Base-by-base conservation (phyloP, 2,113 vertebrate genomes). In the Callipepla squamata region DNA sequence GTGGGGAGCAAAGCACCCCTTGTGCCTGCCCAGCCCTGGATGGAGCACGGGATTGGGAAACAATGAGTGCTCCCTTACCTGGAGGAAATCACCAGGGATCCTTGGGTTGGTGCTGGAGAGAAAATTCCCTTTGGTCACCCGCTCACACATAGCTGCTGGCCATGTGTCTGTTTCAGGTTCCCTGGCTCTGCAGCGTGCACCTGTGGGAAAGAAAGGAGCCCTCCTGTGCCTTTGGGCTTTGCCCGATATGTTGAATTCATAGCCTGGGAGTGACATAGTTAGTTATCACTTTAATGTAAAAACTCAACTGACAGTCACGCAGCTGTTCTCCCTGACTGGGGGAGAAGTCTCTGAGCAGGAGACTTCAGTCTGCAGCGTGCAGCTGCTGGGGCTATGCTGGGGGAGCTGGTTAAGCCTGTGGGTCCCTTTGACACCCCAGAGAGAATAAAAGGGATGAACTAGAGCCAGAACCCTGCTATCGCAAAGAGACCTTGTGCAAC, bases 101-200 rank as follows among this genome's bases (percentile, higher is more conserved):
- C 16, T 9, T 4, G 57, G 34, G 36, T 34, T 2, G 4, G 12
- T 23, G 40, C 17, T 0, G 4, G 32, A 53, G 28, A 13, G 79
- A 53, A 92, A 9, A 40, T 26, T 23, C 12, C 65, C 47, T 59
- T 25, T 0, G 5, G 11, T 53, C 57, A 70, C 15, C 83, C 50
- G 65, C 65, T 74, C 25, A 76, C 15, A 28, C 25, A 34, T 26
- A 67, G 32, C 77, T 50, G 42, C 17, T 1, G 5, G 34, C 63
- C 30, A 4, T 8, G 0, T 50, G 21, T 63, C 28, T 48, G 38
- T 63, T 62, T 62, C 15, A 10, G 36, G 10, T 26, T 26, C 61
- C 36, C 36, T 62, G 61, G 36, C 25, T 67, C 28, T 48, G 4
- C 13, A 28, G 47, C 4, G 22, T 19, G 4, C 0, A 0, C 0